Evolutionary conservation across 92 coral and sea anemone genomes (phyloP), one percentile per base, ranked within the genome.

Genomic region (Siderastrea siderea): DNA sequence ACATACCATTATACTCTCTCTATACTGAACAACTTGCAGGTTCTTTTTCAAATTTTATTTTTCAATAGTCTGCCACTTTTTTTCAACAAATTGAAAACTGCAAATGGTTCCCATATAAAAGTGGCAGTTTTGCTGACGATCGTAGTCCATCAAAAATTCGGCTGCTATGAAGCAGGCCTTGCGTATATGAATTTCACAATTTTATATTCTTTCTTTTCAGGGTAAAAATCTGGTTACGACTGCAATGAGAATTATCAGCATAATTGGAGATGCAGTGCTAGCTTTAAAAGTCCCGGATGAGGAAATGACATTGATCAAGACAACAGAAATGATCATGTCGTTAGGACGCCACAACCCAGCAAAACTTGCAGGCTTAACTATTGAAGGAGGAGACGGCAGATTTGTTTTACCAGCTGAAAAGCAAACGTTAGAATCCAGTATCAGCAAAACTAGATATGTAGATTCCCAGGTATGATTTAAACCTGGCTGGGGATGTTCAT

Each of bases 381-480:
- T 83, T 17, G 69, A 76, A 50, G 92, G 60, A 47, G 88, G 88
- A 59, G 76, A 70, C 7, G 87, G 84, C 2, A 47, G 45, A 55
- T 68, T 88, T 75, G 64, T 74, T 62, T 75, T 88, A 38, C 92
- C 92, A 1, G 26, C 78, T 51, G 73, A 68, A 12, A 54, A 66
- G 6, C 69, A 50, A 77, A 16, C 79, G 38, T 70, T 88, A 1
- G 68, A 26, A 45, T 72, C 80, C 5, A 43, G 16, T 8, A 48
- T 43, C 16, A 14, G 16, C 6, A 74, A 9, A 11, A 47, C 68
- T 50, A 4, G 68, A 49, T 88, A 54, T 77, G 54, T 88, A 5
- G 92, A 88, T 17, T 26, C 80, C n/a, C 92, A 88, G 92, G 92
- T 88, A 77, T 43, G 55, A 12, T 64, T 76, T 26, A 26, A 26